A percentile compares a stretch with the other conserved stretches of the same genome.
Conservation (phyloP, 2,113 vertebrate species). For the Myrmophylax atrothorax region DNA sequence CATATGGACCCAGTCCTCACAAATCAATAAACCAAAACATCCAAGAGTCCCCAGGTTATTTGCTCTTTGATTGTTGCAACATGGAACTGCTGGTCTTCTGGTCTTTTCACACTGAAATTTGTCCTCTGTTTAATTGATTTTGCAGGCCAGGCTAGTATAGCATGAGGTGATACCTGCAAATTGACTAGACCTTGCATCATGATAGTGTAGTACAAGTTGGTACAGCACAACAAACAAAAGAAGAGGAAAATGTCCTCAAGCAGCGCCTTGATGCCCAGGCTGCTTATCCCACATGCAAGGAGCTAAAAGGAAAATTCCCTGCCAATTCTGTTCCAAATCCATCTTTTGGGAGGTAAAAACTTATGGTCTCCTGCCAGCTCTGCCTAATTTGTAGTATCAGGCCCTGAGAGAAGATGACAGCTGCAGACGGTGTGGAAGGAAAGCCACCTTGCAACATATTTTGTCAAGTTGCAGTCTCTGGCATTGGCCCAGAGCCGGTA, state of each 20-base stretch:
- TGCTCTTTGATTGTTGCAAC: neutral
- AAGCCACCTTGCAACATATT: conserved; percentile 73
- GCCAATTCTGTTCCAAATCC: neutral
- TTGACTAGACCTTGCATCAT: neutral
- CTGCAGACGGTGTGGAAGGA: conserved; percentile 62
- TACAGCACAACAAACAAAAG: neutral
- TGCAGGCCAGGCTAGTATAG: neutral
- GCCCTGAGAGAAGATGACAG: conserved; percentile 68
- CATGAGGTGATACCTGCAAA: neutral
- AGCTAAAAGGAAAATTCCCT: neutral
- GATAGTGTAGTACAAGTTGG: neutral
- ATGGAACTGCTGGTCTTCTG: neutral
- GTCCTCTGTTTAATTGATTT: neutral
- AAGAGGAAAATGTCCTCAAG: neutral
- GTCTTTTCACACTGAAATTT: neutral
- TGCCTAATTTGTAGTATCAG: conserved; percentile 62
- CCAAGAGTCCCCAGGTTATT: neutral
- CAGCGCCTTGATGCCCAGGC: neutral
- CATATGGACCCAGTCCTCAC: neutral
- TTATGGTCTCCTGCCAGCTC: neutral
- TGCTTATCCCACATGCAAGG: neutral
- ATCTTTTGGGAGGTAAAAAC: conserved; percentile 38
- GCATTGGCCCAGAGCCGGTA: conserved; percentile 67
- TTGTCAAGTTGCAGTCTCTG: conserved; percentile 72
- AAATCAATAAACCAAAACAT: neutral